Base-by-base conservation (phyloP, 2,797 vertebrate genomes). In the Hoplostethus mediterraneus region DNA sequence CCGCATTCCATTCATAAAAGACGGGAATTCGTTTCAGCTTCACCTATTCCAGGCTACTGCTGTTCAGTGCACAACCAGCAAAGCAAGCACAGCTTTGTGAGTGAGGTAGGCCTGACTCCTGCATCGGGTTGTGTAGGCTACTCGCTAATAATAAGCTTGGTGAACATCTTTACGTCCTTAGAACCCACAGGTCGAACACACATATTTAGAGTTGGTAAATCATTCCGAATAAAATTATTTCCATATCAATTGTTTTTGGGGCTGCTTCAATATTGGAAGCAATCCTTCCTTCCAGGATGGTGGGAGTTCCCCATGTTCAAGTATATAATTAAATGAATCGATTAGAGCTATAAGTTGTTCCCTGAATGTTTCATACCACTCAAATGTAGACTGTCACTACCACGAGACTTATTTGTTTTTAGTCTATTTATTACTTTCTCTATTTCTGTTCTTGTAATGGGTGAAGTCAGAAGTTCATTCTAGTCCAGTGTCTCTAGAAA, bases 311-410 rank as follows among this genome's bases (percentile, higher is more conserved):
- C 63, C 53, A 28, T 64, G 5, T 48, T 63, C 38, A 48, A 70
- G 33, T 11, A 11, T 44, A 12, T 36, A 13, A 28, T 68, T 73
- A 25, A 59, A 69, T 4, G 52, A 57, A 6, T 42, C 5, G 6
- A 80, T 45, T 21, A 77, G 5, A 4, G 60, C 67, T 57, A 44
- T 47, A 2, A 82, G 56, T 1, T 72, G 28, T 30, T 36, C 28
- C 4, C 9, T 30, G 2, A 79, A 78, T 12, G 38, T 61, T 44
- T 71, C 71, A 3, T 67, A 81, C 17, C 67, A 68, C 1, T 79
- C 71, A 3, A 40, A 66, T n/a, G 60, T 59, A 3, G 8, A 0
- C 36, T 14, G 1, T 67, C 70, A 14, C 74, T 77, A 1, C 74
- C 47, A 0, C 55, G 49, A 0, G 60, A 64, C 28, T 65, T 77